Evolutionary conservation across 1,140 invertebrate genomes (phyloP).

Genomic region (Paralvinella palmiformis): DNA sequence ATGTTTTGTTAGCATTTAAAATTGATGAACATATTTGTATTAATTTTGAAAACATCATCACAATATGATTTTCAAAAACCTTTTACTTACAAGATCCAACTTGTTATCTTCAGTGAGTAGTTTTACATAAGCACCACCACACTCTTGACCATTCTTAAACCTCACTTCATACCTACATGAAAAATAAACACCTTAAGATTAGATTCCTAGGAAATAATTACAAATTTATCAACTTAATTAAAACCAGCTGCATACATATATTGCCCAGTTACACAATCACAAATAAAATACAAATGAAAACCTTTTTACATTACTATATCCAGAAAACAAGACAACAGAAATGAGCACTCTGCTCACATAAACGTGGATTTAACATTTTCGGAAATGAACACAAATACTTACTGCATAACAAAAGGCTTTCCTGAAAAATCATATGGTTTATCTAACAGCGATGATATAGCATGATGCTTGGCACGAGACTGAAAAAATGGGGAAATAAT

Average conservation of each 20-base stretch:
- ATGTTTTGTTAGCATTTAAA: too few species aligned
- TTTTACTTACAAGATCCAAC: constrained; percentile 58
- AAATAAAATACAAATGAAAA: neutral
- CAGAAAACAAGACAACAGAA: too few species aligned
- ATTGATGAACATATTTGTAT: too few species aligned
- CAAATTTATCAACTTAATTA: neutral
- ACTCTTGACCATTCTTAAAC: constrained; percentile 92
- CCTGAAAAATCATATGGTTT: constrained; percentile 77
- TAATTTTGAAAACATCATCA: neutral
- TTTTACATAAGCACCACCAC: constrained; percentile 97
- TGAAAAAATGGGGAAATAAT: constrained; percentile 30
- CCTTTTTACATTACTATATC: too few species aligned
- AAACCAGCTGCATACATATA: neutral
- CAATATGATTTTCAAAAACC: neutral
- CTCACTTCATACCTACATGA: constrained; percentile 55
- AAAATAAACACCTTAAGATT: constrained; percentile 6
- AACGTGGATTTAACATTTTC: neutral
- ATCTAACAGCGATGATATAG: constrained; percentile 75
- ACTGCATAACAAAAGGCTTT: constrained; percentile 89
- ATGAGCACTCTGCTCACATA: too few species aligned
- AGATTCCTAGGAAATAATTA: neutral
- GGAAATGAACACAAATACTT: constrained; percentile 52
- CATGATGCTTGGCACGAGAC: constrained; percentile 93
- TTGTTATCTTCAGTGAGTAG: constrained; percentile 63
- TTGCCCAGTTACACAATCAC: neutral